Conservation (phyloP, 2,797 vertebrate species). For the Phoeniculus purpureus region DNA sequence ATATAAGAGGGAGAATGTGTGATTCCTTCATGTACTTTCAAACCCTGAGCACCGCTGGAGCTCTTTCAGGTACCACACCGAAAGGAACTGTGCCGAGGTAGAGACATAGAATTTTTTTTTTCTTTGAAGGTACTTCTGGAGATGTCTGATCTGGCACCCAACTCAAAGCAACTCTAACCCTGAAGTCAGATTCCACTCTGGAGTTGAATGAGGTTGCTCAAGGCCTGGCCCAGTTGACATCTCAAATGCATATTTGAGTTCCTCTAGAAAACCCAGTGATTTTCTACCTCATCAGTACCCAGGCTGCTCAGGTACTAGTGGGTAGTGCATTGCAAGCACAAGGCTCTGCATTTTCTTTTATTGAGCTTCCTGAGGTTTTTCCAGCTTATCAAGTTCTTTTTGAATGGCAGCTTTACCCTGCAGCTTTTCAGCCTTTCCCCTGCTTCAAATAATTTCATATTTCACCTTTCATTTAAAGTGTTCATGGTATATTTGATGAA, state of each 20-base stretch:
- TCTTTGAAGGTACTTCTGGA: not conserved
- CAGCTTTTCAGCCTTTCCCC: conserved; percentile 18
- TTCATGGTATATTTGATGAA: conserved; percentile 2
- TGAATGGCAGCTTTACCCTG: conserved; percentile 19
- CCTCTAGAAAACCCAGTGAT: not conserved
- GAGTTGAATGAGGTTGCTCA: not conserved
- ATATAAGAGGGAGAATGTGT: not conserved
- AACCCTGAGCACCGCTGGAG: rapidly evolving
- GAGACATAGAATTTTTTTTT: too few relatives aligned
- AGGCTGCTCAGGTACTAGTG: not conserved
- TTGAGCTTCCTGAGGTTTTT: not conserved
- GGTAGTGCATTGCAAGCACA: not conserved
- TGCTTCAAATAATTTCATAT: conserved; percentile 21
- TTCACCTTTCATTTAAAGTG: conserved; percentile 22
- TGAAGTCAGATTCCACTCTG: not conserved
- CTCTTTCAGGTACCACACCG: not conserved
- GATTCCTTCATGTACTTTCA: not conserved
- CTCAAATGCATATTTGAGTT: not conserved
- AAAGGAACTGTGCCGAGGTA: not conserved
- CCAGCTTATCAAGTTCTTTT: not conserved
- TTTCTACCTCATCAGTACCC: not conserved
- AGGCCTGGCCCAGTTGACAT: not conserved
- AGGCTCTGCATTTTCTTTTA: not conserved
- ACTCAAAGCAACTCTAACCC: not conserved
- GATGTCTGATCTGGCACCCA: not conserved